phyloP scores from a whole-genome alignment of 2,888 invertebrate genomes.

The Oxyteleia sp. region DNA sequence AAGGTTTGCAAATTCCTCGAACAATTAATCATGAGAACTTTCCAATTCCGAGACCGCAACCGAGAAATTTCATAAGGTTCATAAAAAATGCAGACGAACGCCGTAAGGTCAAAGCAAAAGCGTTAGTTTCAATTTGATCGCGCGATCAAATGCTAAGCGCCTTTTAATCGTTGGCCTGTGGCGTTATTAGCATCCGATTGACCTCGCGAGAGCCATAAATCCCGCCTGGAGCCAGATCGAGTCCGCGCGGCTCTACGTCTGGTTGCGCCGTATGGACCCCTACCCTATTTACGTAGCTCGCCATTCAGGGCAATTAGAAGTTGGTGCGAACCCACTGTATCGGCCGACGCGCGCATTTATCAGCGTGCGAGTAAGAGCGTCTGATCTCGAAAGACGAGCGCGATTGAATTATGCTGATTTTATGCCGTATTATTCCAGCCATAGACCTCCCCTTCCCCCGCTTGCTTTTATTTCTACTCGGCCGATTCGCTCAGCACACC shows the following conservation, averaged over 20 bases:
- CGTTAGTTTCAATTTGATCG: slow-evolving; percentile 63
- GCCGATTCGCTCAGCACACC: slow-evolving; percentile 49
- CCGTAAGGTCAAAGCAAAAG: slow-evolving; percentile 52
- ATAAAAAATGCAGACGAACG: slow-evolving; percentile 12
- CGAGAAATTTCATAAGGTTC: neutral
- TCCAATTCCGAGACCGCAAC: neutral
- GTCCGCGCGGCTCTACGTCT: slow-evolving; percentile 37
- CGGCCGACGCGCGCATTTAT: slow-evolving; percentile 79
- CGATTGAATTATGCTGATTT: slow-evolving; percentile 88
- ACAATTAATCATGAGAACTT: neutral
- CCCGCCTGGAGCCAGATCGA: slow-evolving; percentile 66
- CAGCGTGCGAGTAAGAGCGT: slow-evolving; percentile 78
- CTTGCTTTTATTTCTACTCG: slow-evolving; percentile 64
- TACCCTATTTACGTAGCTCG: slow-evolving; percentile 71
- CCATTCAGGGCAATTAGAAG: slow-evolving; percentile 77
- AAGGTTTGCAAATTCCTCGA: neutral
- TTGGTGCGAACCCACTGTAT: slow-evolving; percentile 67
- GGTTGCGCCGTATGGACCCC: slow-evolving; percentile 69
- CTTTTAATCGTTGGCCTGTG: slow-evolving; percentile 71
- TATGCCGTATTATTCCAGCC: slow-evolving; percentile 85
- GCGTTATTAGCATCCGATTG: slow-evolving; percentile 77
- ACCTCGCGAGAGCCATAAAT: slow-evolving; percentile 75
- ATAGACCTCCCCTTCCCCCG: slow-evolving; percentile 75
- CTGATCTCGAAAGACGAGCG: slow-evolving; percentile 85
- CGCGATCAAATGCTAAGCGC: slow-evolving; percentile 66